Percentiles rank a stretch among this genome's conserved stretches.
Evolutionary conservation across 2,113 vertebrate species (phyloP).

Genomic region (Morone chrysops): DNA sequence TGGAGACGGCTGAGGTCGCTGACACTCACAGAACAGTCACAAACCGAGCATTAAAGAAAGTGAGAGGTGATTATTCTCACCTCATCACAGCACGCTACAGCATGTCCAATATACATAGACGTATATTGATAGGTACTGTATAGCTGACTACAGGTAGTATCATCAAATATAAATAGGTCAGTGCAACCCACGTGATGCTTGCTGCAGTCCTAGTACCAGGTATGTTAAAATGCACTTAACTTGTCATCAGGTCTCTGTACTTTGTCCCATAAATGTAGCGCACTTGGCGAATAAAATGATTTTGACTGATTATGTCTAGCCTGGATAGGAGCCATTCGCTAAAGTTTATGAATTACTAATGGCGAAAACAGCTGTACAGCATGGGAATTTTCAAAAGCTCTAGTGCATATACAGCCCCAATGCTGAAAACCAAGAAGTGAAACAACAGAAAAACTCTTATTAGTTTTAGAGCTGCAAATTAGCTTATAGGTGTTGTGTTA

Average conservation of each 20-base stretch:
- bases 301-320: slow-evolving; percentile 30
- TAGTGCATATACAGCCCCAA: slow-evolving; percentile 8
- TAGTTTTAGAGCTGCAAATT: slow-evolving; percentile 73
- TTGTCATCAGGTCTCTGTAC: slow-evolving; percentile 23
- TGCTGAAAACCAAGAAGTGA: slow-evolving; percentile 55
- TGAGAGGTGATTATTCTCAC: slow-evolving; percentile 3
- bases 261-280: slow-evolving; percentile 19
- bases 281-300: slow-evolving; percentile 36
- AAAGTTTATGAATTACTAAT: slow-evolving; percentile 54
- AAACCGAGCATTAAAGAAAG: slow-evolving; percentile 18
- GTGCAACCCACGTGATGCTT: not conserved
- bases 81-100: not conserved
- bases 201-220: not conserved
- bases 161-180: not conserved
- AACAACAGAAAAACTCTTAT: slow-evolving; percentile 51
- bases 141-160: not conserved
- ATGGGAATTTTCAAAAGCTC: slow-evolving; percentile 12
- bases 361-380: slow-evolving; percentile 53
- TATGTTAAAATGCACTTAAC: slow-evolving; percentile 8
- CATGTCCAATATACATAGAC: not conserved
- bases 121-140: not conserved
- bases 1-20: slow-evolving; percentile 5
- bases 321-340: slow-evolving; percentile 38
- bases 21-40: slow-evolving; percentile 38
- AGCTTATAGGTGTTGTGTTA: slow-evolving; percentile 74